Evolutionary conservation across 2,797 vertebrate species (phyloP), one percentile per base, ranked within the genome.

Genomic region (Nyctalus aviator): DNA sequence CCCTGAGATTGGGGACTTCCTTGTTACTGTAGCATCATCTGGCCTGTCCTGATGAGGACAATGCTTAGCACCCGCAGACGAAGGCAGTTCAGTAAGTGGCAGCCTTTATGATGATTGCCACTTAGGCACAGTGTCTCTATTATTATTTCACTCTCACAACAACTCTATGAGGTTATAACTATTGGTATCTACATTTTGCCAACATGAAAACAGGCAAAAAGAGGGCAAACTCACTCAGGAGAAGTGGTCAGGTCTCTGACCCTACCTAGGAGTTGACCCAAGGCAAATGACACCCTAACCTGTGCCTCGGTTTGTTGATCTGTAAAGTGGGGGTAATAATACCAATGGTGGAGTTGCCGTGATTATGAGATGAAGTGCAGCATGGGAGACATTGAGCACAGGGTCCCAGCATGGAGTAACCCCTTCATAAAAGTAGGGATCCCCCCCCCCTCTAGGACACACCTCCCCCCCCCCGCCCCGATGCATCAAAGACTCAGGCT

Each of bases 61-160:
- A 0, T 13, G 21, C 66, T 57, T 35, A 71, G 72, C 44, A 53
- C 77, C 77, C 93, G 88, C 35, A 57, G 18, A 46, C 59, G 66
- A 86, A 95, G 55, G 76, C 20, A 53, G 18, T 27, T 44, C 21
- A 41, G n/a, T 77, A 94, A 94, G 75, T 95, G 81, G 92, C 76
- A 84, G 86, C 66, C 93, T 37, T 77, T 77, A 86, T 0, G 5
- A 32, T 73, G 72, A 92, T 93, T 72, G 84, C 48, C 93, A 44
- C 94, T 96, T 95, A 69, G 89, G 79, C 44, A 55, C 44, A 55
- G 46, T 25, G 25, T 87, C 79, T 86, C 27, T 57, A 25, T 57
- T 86, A 62, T 88, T 59, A 48, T 89, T 88, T 96, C 6, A 76
- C 17, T 35, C 69, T 76, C 46, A 53, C 5, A 35, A 72, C 17